Evolutionary conservation across 2,888 invertebrate species (phyloP).

Genomic region (Lepidocyrtinus sp.): DNA sequence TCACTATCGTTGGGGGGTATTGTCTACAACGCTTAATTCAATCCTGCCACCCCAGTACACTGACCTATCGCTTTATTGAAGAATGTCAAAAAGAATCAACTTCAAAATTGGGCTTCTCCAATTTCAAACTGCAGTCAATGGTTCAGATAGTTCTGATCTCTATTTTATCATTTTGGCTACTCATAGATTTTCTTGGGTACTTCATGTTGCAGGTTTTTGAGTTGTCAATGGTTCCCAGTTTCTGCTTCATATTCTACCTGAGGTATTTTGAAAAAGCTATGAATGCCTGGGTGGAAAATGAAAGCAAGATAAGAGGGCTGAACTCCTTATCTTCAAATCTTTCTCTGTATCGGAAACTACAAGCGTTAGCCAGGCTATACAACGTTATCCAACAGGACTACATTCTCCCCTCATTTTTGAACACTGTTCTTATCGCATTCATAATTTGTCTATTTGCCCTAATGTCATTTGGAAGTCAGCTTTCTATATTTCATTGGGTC

Average conservation of each 20-base stretch:
- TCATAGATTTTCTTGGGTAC: constrained; percentile 27
- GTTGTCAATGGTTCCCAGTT: constrained; percentile 23
- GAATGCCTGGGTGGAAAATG: not conserved
- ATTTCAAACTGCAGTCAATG: not conserved
- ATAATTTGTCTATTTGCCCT: constrained; percentile 34
- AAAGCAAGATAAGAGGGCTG: not conserved
- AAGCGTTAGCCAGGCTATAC: constrained; percentile 5
- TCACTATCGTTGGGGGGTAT: constrained; percentile 2
- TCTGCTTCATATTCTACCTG: constrained; percentile 31
- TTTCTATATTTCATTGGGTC: constrained; percentile 21
- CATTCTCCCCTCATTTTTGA: constrained; percentile 19
- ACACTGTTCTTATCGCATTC: constrained; percentile 3
- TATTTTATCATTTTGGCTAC: constrained; percentile 9
- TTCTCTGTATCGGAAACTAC: constrained; percentile 25
- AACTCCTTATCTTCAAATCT: not conserved
- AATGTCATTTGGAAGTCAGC: not conserved
- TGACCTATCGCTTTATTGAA: constrained; percentile 15
- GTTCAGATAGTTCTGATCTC: not conserved
- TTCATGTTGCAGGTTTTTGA: constrained; percentile 32
- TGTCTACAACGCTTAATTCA: constrained; percentile 18
- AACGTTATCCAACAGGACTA: constrained; percentile 32
- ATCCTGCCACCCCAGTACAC: constrained; percentile 17
- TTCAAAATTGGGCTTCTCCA: not conserved
- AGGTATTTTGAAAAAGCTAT: constrained; percentile 4
- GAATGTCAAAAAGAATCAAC: constrained; percentile 20